Evolutionary conservation across 2,113 vertebrate genomes (phyloP).

Genomic region (Aleadryas rufinucha): DNA sequence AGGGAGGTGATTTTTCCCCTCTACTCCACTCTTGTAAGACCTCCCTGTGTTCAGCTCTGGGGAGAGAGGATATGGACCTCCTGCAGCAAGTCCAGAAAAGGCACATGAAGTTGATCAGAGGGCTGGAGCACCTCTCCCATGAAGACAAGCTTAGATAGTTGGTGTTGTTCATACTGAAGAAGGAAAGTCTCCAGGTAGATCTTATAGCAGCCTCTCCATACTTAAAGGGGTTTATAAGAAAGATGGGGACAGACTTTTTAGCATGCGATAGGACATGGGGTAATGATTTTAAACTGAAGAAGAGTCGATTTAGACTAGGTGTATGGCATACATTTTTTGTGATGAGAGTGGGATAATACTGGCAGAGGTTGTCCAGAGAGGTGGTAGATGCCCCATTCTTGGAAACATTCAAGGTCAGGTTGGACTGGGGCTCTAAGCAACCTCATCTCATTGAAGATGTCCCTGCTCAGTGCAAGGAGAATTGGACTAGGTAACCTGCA

Average conservation of each 20-base stretch:
- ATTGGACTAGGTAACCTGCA: not conserved
- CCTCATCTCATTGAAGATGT: not conserved
- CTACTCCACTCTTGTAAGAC: not conserved
- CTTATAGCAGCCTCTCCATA: not conserved
- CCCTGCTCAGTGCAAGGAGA: not conserved
- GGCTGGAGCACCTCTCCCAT: not conserved
- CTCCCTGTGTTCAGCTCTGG: not conserved
- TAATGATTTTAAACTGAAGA: not conserved
- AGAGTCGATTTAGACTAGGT: accelerated
- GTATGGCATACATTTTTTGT: not conserved
- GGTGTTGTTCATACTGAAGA: not conserved
- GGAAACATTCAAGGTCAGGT: not conserved
- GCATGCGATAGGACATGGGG: not conserved
- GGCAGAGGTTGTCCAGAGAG: not conserved
- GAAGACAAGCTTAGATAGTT: not conserved
- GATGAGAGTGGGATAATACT: not conserved
- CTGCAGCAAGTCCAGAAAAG: not conserved
- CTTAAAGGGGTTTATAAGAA: not conserved
- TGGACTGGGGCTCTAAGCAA: not conserved
- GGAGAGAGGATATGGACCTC: not conserved
- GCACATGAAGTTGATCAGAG: not conserved
- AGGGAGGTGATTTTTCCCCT: not conserved
- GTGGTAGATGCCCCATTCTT: not conserved
- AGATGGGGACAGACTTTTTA: not conserved
- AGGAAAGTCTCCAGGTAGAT: not conserved